phyloP scores from a whole-genome alignment of 2,888 invertebrate species.

The Athetis lepigone region DNA sequence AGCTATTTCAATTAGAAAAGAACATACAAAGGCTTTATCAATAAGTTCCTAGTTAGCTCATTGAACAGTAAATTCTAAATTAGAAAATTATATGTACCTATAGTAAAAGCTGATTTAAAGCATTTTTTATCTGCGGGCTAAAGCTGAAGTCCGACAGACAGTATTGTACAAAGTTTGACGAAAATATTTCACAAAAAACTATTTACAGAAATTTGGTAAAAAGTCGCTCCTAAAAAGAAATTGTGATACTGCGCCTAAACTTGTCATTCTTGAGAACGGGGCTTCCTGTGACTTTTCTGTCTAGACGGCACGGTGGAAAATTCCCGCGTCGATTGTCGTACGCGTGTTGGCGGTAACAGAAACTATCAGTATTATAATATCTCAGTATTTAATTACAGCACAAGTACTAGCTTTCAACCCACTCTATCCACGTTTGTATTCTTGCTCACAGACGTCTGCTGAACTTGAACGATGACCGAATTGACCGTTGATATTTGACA shows the following conservation, averaged over 20 bases:
- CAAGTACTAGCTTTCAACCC: conserved; percentile 29
- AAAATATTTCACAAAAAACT: too few species aligned
- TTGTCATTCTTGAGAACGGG: neutral
- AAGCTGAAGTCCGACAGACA: too few species aligned
- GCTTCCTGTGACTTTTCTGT: neutral
- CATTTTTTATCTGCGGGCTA: too few species aligned
- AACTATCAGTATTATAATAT: conserved; percentile 17
- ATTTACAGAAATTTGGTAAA: too few species aligned
- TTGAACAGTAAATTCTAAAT: neutral
- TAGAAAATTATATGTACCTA: conserved; percentile 2
- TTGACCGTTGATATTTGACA: conserved; percentile 43
- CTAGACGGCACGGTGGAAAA: neutral
- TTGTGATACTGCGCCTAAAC: neutral
- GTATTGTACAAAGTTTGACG: too few species aligned
- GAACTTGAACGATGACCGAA: conserved; percentile 47
- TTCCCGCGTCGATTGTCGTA: neutral
- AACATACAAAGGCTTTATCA: conserved; percentile 10
- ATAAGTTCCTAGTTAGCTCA: neutral
- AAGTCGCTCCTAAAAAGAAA: too few species aligned
- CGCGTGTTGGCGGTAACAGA: conserved; percentile 1
- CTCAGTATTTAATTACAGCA: conserved; percentile 24
- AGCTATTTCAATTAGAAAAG: conserved; percentile 2
- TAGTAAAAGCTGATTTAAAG: too few species aligned
- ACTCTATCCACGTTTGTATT: conserved; percentile 18
- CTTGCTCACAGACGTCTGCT: conserved; percentile 23